Evolutionary conservation across 1,140 invertebrate genomes (phyloP).

Genomic region (Tetramorium alpestre): DNA sequence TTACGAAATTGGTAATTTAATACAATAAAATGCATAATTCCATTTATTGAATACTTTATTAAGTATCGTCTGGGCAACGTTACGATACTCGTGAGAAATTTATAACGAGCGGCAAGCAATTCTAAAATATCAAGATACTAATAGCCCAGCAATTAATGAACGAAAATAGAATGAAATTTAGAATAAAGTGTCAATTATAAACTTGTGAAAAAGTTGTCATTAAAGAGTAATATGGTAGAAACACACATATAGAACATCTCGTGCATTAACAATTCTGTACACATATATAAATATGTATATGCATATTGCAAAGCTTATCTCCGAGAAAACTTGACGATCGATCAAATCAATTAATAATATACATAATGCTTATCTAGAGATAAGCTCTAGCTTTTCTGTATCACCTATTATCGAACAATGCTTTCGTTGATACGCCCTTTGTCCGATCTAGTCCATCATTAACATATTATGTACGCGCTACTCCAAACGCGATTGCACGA

Average conservation of each 20-base stretch:
- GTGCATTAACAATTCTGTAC: background rate
- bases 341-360: slow-evolving; percentile 24
- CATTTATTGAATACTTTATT: background rate
- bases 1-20: background rate
- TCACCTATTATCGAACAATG: slow-evolving; percentile 28
- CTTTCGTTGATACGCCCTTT: slow-evolving; percentile 25
- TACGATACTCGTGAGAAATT: background rate
- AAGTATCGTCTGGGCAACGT: background rate
- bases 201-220: background rate
- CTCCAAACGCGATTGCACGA: slow-evolving; percentile 46
- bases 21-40: background rate
- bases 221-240: background rate
- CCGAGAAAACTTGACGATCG: background rate
- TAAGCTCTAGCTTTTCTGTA: background rate
- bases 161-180: slow-evolving; percentile 3
- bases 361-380: background rate
- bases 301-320: background rate
- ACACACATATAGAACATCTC: background rate
- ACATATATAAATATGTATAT: background rate
- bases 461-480: slow-evolving; percentile 52
- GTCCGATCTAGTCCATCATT: slow-evolving; percentile 42
- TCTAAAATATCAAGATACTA: background rate
- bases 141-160: background rate
- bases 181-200: background rate
- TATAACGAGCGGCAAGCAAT: background rate